These are phyloP conservation scores for Hexactinellida sp. DNA, from an alignment of 37 sponge, comb jelly and placozoan genomes.

Conservation along the genomic window DNA sequence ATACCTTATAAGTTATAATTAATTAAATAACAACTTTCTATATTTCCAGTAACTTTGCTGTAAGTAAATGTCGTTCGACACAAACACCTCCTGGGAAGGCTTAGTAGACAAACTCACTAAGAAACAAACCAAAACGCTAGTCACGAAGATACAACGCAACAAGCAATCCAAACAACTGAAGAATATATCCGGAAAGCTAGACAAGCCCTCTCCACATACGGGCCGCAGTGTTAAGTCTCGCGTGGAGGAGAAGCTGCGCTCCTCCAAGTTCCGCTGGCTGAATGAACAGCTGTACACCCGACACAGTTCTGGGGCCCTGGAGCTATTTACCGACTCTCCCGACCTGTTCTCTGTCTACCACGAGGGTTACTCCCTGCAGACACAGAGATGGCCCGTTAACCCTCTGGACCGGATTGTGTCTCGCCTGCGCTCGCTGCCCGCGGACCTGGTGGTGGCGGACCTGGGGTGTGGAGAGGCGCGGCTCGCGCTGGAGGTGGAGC, in stretches of 20 bases:
- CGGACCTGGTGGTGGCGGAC: conserved; percentile 50
- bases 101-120: not conserved
- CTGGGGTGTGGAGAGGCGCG: conserved; percentile 90
- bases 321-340: conserved; percentile 58
- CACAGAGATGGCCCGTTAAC: conserved; percentile 77
- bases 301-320: conserved; percentile 35
- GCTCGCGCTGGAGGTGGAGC: conserved; percentile 48
- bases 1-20: no score
- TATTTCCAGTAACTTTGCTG: no score
- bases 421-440: conserved; percentile 39
- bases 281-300: conserved; percentile 89
- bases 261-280: conserved; percentile 70
- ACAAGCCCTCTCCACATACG: not conserved
- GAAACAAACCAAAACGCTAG: not conserved
- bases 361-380: conserved; percentile 64
- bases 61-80: not conserved
- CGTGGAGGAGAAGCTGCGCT: conserved; percentile 46
- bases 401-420: conserved; percentile 71
- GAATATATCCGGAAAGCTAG: not conserved
- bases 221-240: not conserved
- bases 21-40: no score
- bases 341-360: conserved; percentile 74
- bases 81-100: not conserved
- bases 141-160: not conserved
- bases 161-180: not conserved